Conservation (phyloP, 37 sponge, comb jelly and placozoan species). For the Mnemiopsis leidyi region DNA sequence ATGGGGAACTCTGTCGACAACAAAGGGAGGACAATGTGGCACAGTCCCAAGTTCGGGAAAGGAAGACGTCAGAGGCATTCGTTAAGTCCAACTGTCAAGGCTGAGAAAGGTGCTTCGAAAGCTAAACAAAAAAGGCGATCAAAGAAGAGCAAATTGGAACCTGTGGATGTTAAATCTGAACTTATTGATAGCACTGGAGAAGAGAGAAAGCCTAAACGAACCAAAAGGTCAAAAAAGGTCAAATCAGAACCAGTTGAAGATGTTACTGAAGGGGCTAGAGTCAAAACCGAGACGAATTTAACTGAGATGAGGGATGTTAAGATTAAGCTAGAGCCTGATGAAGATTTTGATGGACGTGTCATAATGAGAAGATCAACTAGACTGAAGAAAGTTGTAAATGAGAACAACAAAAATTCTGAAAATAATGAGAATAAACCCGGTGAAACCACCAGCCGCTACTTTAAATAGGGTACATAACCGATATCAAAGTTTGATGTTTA, state of each 20-base stretch:
- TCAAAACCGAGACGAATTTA: not conserved
- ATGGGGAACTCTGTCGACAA: constrained; percentile 79
- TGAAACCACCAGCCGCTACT: too few relatives aligned
- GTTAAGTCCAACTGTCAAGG: not conserved
- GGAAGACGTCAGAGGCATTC: not conserved
- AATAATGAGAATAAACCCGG: not conserved
- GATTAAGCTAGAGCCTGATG: not conserved
- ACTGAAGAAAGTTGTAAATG: not conserved
- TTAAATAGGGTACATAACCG: too few relatives aligned
- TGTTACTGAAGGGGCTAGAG: not conserved
- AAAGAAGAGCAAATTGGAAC: too few relatives aligned
- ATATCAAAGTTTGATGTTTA: too few relatives aligned
- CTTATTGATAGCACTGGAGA: not conserved
- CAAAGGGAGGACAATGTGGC: constrained; percentile 83
- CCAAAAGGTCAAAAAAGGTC: not conserved
- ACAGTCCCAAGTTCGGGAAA: not conserved
- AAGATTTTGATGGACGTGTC: not conserved
- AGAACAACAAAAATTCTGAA: not conserved
- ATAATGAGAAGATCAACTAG: not conserved
- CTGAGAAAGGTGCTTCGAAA: not conserved
- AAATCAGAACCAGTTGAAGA: not conserved
- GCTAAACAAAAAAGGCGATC: too few relatives aligned
- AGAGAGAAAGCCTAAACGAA: not conserved
- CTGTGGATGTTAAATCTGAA: not conserved
- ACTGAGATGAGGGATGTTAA: not conserved